Evolutionary conservation across 92 coral and sea anemone genomes (phyloP), one percentile per base, ranked within the genome.

Genomic region (Parazoanthus atlanticus): DNA sequence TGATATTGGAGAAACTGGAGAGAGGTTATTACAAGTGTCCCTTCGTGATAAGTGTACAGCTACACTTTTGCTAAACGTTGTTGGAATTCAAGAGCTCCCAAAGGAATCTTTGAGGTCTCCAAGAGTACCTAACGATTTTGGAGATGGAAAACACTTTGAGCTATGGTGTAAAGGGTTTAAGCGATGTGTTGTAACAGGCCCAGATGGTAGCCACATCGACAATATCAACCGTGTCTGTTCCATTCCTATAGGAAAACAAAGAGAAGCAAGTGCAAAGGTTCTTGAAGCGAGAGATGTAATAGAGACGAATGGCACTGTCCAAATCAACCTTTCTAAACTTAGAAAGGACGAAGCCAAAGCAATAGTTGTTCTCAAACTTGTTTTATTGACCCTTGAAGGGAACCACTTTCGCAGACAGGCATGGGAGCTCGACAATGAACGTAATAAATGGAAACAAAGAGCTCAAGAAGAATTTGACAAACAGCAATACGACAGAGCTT

Each of bases 391-490:
- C 41, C 88, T 80, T 76, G 69, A 74, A 36, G 90, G 93, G 25
- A 61, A 67, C 8, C 87, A 93, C 84, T 93, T 88, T 76, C 91
- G 95, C 28, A 88, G n/a, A 26, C 88, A 90, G 71, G 95, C 95
- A 52, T 41, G 90, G 71, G 61, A 86, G 77, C 80, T 88, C 3
- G 93, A 82, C 46, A 71, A 81, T 13, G 54, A 81, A 76, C 84
- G 92, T 0, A 73, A 26, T 58, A 71, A 90, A 79, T 93, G 95
- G 95, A 79, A 89, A 76, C 64, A 82, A 29, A 85, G 86, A 67
- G 84, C 80, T 9, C 15, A 16, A 83, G 86, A 88, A 47, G 85
- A 76, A 47, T 26, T 61, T 78, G 70, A 17, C 41, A 6, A 52
- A 36, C 26, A 67, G 2, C 29, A 90, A 56, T 23, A 58, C 21